Conservation (phyloP, 2,797 vertebrate genomes). For the Enteromius unitaeniatus region DNA sequence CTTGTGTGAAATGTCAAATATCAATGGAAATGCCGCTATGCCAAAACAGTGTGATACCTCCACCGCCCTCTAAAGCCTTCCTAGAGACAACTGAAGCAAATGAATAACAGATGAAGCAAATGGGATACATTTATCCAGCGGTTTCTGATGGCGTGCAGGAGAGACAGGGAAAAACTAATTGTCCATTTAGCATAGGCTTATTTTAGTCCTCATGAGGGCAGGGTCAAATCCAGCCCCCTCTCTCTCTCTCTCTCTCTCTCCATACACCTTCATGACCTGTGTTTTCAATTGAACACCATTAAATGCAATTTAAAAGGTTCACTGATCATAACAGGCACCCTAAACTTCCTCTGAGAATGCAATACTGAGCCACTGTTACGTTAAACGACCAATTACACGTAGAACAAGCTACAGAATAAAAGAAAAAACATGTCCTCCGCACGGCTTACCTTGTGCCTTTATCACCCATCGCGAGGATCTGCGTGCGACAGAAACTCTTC, state of each 20-base stretch:
- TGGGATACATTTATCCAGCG: neutral
- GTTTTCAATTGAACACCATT: neutral
- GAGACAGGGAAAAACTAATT: neutral
- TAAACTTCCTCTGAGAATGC: neutral
- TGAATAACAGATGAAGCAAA: constrained; percentile 5
- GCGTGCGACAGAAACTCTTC: constrained; percentile 41
- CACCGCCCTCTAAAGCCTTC: constrained; percentile 20
- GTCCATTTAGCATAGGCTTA: neutral
- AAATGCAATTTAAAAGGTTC: neutral
- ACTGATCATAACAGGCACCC: neutral
- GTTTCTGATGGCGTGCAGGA: neutral
- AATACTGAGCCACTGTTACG: neutral
- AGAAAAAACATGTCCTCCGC: neutral
- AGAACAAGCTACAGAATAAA: neutral
- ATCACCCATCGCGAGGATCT: constrained; percentile 64
- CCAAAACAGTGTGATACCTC: constrained; percentile 40
- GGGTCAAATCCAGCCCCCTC: neutral
- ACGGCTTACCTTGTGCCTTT: constrained; percentile 70
- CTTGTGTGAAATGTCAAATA: constrained; percentile 54
- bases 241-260: too few species aligned
- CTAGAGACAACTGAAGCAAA: neutral
- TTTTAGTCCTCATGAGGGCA: neutral
- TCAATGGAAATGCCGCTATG: constrained; percentile 39
- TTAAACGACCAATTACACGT: neutral
- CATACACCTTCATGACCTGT: neutral